These are phyloP conservation scores for Cossypha heuglini DNA, from an alignment of 2,797 vertebrate genomes.

Conservation along the genomic window DNA sequence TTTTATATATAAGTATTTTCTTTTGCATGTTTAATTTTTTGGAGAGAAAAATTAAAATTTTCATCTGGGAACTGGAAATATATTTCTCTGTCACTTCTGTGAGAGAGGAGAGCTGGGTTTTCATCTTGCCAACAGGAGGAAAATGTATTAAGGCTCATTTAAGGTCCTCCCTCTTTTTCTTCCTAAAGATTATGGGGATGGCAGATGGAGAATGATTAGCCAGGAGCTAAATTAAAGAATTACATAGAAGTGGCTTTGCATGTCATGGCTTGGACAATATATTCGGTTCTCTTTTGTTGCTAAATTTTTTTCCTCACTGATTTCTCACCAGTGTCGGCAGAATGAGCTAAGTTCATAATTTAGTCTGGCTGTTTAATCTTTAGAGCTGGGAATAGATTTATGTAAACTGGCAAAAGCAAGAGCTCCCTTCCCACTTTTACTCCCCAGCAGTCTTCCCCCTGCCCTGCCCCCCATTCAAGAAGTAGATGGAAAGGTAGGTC, in stretches of 20 bases:
- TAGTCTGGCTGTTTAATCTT: neutral
- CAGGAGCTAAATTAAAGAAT: constrained; percentile 12
- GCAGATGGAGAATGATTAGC: constrained; percentile 10
- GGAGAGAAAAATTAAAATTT: neutral
- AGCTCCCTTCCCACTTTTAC: neutral
- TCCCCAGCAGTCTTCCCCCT: neutral
- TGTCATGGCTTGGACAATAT: neutral
- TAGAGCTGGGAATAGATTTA: neutral
- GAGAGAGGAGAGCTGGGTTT: neutral
- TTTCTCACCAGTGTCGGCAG: neutral
- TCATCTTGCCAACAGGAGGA: neutral
- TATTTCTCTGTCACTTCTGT: neutral
- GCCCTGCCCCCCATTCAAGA: neutral
- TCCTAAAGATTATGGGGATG: neutral
- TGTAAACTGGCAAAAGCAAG: neutral
- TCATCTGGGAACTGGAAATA: neutral
- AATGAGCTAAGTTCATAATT: neutral
- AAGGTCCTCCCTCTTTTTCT: neutral
- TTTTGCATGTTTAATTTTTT: neutral
- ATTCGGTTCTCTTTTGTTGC: neutral
- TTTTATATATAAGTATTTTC: neutral
- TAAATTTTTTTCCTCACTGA: neutral
- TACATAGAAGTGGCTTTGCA: neutral
- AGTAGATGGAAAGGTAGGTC: neutral
- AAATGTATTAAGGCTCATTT: constrained; percentile 26